phyloP scores from a whole-genome alignment of 1,140 invertebrate genomes.

The Sarcophaga peregrina region DNA sequence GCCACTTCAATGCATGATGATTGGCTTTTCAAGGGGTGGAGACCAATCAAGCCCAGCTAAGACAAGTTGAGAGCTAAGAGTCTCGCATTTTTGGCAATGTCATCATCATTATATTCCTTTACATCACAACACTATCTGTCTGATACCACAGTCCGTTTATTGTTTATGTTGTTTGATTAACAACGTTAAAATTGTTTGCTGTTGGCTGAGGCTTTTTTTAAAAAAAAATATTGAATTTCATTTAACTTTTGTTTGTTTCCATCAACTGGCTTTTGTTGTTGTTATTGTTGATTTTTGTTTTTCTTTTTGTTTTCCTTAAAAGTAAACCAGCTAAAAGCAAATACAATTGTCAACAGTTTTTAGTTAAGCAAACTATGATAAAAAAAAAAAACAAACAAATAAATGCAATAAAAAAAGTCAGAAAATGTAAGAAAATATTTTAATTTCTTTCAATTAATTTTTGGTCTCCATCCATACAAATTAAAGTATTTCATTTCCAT shows the following conservation, averaged over 20 bases:
- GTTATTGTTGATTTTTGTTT: not conserved
- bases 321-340: not conserved
- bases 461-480: not conserved
- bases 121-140: not conserved
- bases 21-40: not conserved
- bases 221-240: not conserved
- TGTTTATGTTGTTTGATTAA: too few relatives aligned
- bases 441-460: not conserved
- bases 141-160: too few relatives aligned
- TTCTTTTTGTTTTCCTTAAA: not conserved
- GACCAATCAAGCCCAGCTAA: not conserved
- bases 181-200: too few relatives aligned
- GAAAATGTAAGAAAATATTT: constrained; percentile 2
- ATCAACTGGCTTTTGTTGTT: not conserved
- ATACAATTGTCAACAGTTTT: not conserved
- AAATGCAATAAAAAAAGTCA: too few relatives aligned
- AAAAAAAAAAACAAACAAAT: too few relatives aligned
- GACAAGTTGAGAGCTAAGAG: not conserved
- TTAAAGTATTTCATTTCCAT: not conserved
- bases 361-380: not conserved
- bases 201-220: not conserved
- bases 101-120: not conserved
- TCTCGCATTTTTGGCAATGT: not conserved
- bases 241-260: not conserved
- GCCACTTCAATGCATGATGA: not conserved